Conservation (phyloP, 2,113 vertebrate species). For the Pterocles orientalis region DNA sequence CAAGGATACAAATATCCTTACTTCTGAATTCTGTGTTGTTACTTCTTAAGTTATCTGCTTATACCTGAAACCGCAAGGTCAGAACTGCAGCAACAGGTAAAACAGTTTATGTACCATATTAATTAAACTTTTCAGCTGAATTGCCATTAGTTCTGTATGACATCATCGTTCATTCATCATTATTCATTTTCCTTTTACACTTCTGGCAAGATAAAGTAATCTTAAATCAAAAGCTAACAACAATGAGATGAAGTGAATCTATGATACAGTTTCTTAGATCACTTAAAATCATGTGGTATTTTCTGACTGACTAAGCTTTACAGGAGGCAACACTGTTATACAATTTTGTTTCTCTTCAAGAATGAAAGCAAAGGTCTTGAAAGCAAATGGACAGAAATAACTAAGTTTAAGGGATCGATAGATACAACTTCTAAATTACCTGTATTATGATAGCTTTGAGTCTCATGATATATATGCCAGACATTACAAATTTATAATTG, state of each 20-base stretch:
- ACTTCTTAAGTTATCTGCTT: conserved; percentile 28
- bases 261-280: neutral
- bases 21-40: neutral
- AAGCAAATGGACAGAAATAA: neutral
- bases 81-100: neutral
- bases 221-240: conserved; percentile 38
- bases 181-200: neutral
- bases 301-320: neutral
- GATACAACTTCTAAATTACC: neutral
- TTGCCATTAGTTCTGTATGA: conserved; percentile 12
- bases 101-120: neutral
- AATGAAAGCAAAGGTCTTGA: neutral
- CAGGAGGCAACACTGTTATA: neutral
- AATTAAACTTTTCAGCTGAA: conserved; percentile 42
- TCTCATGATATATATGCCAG: neutral
- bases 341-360: neutral
- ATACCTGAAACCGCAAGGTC: conserved; percentile 32
- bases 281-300: neutral
- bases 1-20: conserved; percentile 31
- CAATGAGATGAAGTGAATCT: neutral
- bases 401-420: neutral
- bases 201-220: neutral
- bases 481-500: neutral
- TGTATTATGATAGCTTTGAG: neutral
- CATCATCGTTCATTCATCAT: neutral